These are phyloP conservation scores for Zaprionus davidi DNA, from an alignment of 1,140 invertebrate genomes.

Conservation along the genomic window DNA sequence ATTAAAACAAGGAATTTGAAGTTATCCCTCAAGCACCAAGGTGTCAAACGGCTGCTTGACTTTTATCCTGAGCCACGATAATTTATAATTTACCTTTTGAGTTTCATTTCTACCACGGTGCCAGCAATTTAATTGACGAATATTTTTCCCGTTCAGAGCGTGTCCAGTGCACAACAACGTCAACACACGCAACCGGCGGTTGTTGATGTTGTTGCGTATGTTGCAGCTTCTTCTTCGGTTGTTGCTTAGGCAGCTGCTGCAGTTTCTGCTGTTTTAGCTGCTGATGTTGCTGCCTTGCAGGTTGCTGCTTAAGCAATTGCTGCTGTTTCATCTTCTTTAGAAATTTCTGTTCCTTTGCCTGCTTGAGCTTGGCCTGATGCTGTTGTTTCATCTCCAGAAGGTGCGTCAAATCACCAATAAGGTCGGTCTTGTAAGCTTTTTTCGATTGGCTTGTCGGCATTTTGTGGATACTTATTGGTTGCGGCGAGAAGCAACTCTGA, in stretches of 20 bases:
- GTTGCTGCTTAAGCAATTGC: background rate
- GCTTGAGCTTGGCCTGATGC: background rate
- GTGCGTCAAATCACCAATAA: background rate
- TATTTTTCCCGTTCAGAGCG: constrained; percentile 25
- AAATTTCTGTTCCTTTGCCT: background rate
- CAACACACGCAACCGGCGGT: constrained; percentile 30
- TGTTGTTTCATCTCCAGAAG: background rate
- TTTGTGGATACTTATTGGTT: background rate
- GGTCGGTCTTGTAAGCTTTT: background rate
- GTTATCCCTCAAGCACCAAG: background rate
- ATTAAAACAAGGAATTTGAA: background rate
- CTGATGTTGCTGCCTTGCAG: background rate
- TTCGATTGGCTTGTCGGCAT: background rate
- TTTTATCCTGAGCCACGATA: too few relatives aligned
- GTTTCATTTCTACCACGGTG: constrained; percentile 52
- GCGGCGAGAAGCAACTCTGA: background rate
- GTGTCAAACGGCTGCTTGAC: background rate
- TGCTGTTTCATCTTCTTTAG: background rate
- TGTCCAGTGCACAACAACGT: constrained; percentile 53
- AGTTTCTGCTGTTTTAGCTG: background rate
- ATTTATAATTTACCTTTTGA: too few relatives aligned
- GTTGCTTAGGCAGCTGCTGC: background rate
- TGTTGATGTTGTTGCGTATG: constrained; percentile 1
- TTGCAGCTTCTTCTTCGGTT: constrained; percentile 11
- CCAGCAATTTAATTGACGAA: constrained; percentile 48